Evolutionary conservation across 1,140 invertebrate genomes (phyloP).

Genomic region (Halictus rubicundus): DNA sequence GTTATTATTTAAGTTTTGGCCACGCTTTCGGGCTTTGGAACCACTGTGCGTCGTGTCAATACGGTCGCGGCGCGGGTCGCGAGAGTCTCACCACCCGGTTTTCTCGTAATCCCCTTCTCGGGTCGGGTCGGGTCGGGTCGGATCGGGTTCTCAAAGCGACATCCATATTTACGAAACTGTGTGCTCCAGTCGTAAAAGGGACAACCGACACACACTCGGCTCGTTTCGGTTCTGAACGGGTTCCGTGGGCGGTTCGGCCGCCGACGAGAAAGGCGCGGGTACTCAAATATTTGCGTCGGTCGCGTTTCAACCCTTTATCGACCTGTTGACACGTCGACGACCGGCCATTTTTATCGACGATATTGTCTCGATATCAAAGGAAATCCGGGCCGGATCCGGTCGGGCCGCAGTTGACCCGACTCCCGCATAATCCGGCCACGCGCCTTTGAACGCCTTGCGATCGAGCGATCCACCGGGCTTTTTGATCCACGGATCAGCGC

Average conservation of each 20-base stretch:
- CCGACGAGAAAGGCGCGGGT: slow-evolving; percentile 52
- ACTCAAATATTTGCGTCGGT: slow-evolving; percentile 59
- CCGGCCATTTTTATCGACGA: slow-evolving; percentile 55
- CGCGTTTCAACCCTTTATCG: slow-evolving; percentile 64
- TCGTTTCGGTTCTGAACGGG: too few species aligned
- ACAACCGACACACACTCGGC: background rate
- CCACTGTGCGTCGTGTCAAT: too few species aligned
- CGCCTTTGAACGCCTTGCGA: slow-evolving; percentile 34
- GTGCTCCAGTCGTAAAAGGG: slow-evolving; percentile 50
- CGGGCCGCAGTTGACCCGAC: slow-evolving; percentile 22
- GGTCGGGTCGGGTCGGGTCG: too few species aligned
- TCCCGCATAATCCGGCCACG: slow-evolving; percentile 23
- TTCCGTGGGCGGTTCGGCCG: background rate
- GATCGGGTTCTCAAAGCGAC: slow-evolving; percentile 52
- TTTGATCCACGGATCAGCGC: too few species aligned
- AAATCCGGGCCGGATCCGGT: background rate
- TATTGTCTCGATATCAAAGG: slow-evolving; percentile 62
- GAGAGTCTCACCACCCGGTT: background rate
- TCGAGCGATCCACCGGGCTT: slow-evolving; percentile 15
- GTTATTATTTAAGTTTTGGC: too few species aligned
- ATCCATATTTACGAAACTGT: slow-evolving; percentile 61
- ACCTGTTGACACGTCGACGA: slow-evolving; percentile 63
- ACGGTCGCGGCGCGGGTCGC: too few species aligned
- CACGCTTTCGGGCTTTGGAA: too few species aligned
- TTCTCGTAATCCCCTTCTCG: slow-evolving; percentile 36